Percentiles rank a stretch among this genome's conserved stretches.
phyloP scores from a whole-genome alignment of 1,140 invertebrate genomes.

The Apis dorsata region DNA sequence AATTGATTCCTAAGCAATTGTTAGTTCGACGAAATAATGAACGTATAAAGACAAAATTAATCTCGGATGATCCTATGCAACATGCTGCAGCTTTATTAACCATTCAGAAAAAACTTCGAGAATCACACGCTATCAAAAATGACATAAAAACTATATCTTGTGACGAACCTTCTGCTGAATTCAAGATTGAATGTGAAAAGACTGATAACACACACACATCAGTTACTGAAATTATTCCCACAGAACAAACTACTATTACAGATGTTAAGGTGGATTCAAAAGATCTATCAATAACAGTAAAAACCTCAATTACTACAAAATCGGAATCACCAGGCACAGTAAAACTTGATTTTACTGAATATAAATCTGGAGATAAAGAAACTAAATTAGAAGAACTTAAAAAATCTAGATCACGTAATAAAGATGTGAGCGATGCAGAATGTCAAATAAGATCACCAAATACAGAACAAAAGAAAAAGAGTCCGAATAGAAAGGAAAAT shows the following conservation, averaged over 20 bases:
- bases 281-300: conserved; percentile 36
- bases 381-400: conserved; percentile 41
- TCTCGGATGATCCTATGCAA: conserved; percentile 48
- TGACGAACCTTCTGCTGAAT: conserved; percentile 3
- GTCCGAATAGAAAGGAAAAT: conserved; percentile 62
- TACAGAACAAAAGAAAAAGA: conserved; percentile 61
- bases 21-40: conserved; percentile 63
- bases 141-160: conserved; percentile 6
- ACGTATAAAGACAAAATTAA: conserved; percentile 46
- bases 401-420: conserved; percentile 17
- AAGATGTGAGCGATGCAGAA: conserved; percentile 30
- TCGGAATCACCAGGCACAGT: conserved; percentile 23
- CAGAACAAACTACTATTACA: background rate
- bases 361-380: conserved; percentile 19
- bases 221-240: background rate
- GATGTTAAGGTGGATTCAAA: conserved; percentile 47
- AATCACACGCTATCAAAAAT: conserved; percentile 23
- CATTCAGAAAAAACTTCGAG: conserved; percentile 52
- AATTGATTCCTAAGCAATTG: conserved; percentile 75
- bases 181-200: conserved; percentile 28
- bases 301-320: conserved; percentile 27
- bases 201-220: background rate
- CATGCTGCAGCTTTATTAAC: conserved; percentile 47
- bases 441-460: conserved; percentile 35
- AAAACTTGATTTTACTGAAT: conserved; percentile 41